phyloP scores from a whole-genome alignment of 2,888 invertebrate species.

The Masnerella sp. region DNA sequence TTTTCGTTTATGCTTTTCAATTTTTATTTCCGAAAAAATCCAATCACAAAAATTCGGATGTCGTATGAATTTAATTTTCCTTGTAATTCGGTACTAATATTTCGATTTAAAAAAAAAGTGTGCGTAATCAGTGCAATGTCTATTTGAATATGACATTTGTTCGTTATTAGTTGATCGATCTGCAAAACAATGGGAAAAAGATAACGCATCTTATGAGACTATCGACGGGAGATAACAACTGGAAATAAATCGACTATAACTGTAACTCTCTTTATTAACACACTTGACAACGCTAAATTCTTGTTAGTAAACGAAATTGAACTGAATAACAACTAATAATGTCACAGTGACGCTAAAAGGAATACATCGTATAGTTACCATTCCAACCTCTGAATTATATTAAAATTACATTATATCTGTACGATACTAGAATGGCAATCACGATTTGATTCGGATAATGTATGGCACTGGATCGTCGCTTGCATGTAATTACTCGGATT shows the following conservation, averaged over 20 bases:
- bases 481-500: constrained; percentile 5
- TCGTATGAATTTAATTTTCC: too few species aligned
- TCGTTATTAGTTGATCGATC: too few species aligned
- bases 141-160: too few species aligned
- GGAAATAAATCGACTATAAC: background rate
- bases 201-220: constrained; percentile 2
- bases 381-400: too few species aligned
- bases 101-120: too few species aligned
- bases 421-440: constrained; percentile 14
- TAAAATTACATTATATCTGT: constrained; percentile 1
- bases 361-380: background rate
- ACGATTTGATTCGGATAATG: constrained; percentile 16
- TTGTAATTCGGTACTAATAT: too few species aligned
- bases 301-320: too few species aligned
- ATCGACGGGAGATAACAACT: background rate
- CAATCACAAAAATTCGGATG: too few species aligned
- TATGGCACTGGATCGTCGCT: constrained; percentile 8
- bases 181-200: background rate
- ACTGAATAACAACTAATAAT: background rate
- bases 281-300: too few species aligned
- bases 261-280: background rate
- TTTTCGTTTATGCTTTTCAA: too few species aligned
- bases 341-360: background rate
- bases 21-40: too few species aligned
- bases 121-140: too few species aligned